phyloP scores from a whole-genome alignment of 1,140 invertebrate species.

The Polyergus mexicanus region DNA sequence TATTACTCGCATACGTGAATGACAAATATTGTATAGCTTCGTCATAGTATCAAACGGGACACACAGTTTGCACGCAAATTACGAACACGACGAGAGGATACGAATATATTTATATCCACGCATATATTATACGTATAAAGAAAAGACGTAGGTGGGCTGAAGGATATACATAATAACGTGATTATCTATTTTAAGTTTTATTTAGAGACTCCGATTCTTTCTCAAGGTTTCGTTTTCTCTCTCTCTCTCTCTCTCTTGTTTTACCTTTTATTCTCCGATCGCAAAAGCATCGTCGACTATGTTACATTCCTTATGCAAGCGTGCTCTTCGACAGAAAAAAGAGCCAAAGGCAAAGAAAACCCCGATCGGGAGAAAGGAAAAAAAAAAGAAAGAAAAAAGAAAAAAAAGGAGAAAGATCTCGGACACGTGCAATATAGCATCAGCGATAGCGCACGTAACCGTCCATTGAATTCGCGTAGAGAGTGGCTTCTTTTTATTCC shows the following conservation, averaged over 20 bases:
- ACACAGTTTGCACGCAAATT: constrained; percentile 36
- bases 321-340: no score
- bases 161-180: background rate
- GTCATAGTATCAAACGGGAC: background rate
- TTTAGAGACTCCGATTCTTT: background rate
- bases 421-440: background rate
- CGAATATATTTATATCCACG: background rate
- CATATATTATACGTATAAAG: background rate
- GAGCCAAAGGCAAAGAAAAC: background rate
- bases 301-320: background rate
- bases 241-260: background rate
- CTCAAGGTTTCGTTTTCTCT: background rate
- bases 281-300: background rate
- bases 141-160: constrained; percentile 6
- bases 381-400: background rate
- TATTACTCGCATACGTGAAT: background rate
- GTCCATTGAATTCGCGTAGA: constrained; percentile 62
- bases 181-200: background rate
- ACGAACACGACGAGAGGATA: background rate
- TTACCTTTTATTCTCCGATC: background rate
- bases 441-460: constrained; percentile 16
- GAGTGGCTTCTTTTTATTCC: constrained; percentile 67
- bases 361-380: background rate
- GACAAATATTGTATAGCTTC: background rate
- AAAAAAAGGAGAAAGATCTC: constrained; percentile 14